Evolutionary conservation across 2,797 vertebrate genomes (phyloP), one percentile per base, ranked within the genome.

Genomic region (Darevskia mixta): DNA sequence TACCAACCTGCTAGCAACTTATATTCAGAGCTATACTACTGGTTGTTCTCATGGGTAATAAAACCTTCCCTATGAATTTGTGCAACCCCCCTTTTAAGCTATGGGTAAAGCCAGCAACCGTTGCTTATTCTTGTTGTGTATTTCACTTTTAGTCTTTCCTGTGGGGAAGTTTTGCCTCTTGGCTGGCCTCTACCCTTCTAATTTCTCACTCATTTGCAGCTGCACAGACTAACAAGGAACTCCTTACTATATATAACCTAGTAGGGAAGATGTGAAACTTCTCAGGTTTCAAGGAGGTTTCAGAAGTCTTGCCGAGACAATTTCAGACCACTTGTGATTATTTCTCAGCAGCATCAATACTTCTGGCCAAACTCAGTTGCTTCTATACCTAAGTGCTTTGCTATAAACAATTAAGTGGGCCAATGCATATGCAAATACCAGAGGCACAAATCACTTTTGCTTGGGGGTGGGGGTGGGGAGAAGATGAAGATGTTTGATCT

Each of bases 161-260:
- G 10, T 35, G 35, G 38, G 73, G 20, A 79, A 15, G 7, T 32
- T 0, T 20, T 49, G 17, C n/a, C 8, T 78, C 32, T 25, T 66
- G 35, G 45, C 45, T 72, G 43, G 69, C 82, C 11, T 9, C 4
- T 8, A 29, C 35, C 29, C 20, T 17, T 61, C 17, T 81, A 64
- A 87, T 43, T 75, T 81, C 79, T n/a, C 79, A 75, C 23, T 64
- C n/a, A 87, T 82, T 80, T 81, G 9, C 69, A 43, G 49, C 17
- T 75, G 35, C 25, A 10, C 27, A 27, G 49, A 23, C 38, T 2
- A 72, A 87, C 29, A 45, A 45, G 3, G 10, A 73, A 20, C 55
- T 45, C 55, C 8, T 17, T 58, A 13, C 45, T 41, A 25, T 64
- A 79, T 13, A 85, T 77, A 84, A 10, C 86, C 38, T 75, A 45